These are phyloP conservation scores for Muntiacus reevesi DNA, from an alignment of 2,113 vertebrate species.

Conservation along the genomic window DNA sequence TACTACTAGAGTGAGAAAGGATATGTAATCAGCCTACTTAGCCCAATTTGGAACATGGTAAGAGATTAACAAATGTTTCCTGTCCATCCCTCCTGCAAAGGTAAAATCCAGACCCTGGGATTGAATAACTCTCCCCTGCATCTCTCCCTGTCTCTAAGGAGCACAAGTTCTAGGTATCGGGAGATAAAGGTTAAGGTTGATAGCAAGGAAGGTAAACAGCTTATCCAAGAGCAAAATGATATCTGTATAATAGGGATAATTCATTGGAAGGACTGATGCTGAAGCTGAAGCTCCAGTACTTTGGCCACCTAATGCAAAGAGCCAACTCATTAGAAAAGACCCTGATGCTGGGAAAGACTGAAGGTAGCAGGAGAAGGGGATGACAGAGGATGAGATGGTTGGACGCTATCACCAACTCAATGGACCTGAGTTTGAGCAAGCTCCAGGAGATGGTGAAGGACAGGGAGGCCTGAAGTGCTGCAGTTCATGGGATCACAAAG, in stretches of 20 bases:
- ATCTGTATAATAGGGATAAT: background rate
- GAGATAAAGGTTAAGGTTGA: background rate
- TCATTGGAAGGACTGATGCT: background rate
- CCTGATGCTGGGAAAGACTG: background rate
- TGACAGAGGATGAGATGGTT: background rate
- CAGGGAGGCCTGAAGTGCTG: background rate
- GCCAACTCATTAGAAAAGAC: background rate
- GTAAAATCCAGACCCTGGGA: background rate
- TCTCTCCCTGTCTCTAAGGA: background rate
- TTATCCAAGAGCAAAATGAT: background rate
- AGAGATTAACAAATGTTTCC: background rate
- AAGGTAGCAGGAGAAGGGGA: background rate
- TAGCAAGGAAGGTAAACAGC: background rate
- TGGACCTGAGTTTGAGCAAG: background rate
- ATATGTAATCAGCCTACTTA: background rate
- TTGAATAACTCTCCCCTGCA: background rate
- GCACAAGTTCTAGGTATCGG: too few species aligned
- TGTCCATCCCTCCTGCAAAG: background rate
- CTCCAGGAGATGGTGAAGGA: background rate
- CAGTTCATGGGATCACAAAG: background rate
- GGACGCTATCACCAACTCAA: background rate
- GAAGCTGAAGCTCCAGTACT: background rate
- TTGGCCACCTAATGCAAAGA: background rate
- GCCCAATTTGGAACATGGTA: background rate
- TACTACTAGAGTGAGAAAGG: background rate